Evolutionary conservation across 2,113 vertebrate genomes (phyloP).

Genomic region (Spermophilus dauricus): DNA sequence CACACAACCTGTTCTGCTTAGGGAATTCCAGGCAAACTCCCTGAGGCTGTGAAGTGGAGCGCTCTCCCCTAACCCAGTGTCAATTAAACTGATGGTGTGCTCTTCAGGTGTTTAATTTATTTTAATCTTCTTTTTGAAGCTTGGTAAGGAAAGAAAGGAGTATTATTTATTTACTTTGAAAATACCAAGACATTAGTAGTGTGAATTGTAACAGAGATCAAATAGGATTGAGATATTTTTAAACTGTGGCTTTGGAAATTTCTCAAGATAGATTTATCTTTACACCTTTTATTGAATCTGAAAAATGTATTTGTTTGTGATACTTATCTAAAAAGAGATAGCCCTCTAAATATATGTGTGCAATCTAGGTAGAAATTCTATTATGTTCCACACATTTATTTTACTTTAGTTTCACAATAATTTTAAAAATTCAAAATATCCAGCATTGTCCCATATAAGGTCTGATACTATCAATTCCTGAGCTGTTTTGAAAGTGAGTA

Average conservation of each 20-base stretch:
- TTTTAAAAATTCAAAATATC: background rate
- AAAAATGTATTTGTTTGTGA: background rate
- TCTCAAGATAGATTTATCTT: background rate
- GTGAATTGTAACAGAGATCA: background rate
- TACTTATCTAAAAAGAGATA: background rate
- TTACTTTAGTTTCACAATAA: background rate
- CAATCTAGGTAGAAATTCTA: background rate
- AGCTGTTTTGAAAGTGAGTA: background rate
- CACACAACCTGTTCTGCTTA: background rate
- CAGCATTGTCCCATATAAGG: background rate
- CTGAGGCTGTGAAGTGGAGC: background rate
- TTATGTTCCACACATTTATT: background rate
- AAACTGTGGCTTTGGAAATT: background rate
- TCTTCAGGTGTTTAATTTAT: background rate
- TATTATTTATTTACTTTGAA: background rate
- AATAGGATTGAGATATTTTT: conserved; percentile 12
- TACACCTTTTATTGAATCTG: background rate
- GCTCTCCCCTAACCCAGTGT: background rate
- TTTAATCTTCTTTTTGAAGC: background rate
- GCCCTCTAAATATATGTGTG: background rate
- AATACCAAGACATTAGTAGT: background rate
- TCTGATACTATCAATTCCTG: background rate
- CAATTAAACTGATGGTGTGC: background rate
- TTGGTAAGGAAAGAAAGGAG: background rate
- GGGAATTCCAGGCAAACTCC: background rate